A percentile compares a stretch with the other conserved stretches of the same genome.
Evolutionary conservation across 2,113 vertebrate genomes (phyloP).

Genomic region (Triplophysa dalaica): DNA sequence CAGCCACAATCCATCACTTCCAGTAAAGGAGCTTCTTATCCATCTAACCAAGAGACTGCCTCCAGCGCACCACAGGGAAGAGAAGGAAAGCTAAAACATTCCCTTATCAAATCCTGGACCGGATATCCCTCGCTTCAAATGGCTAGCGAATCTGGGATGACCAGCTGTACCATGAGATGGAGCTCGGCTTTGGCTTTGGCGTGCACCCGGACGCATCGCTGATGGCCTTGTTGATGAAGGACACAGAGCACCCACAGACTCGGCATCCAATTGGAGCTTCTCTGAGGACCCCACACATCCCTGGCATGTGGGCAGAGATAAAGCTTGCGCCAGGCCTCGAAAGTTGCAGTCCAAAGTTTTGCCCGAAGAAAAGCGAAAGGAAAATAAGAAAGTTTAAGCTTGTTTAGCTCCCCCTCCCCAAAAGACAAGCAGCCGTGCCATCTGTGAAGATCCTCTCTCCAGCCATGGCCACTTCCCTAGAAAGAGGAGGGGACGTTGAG

Average conservation of each 20-base stretch:
- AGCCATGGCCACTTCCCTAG: constrained; percentile 74
- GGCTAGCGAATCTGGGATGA: constrained; percentile 45
- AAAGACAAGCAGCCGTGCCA: constrained; percentile 79
- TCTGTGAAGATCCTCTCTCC: constrained; percentile 74
- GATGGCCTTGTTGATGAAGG: constrained; percentile 70
- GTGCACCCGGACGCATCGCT: constrained; percentile 57
- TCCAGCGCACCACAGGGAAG: constrained; percentile 38
- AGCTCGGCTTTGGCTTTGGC: constrained; percentile 47
- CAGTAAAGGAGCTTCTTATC: constrained; percentile 56
- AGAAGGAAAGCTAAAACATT: constrained; percentile 38
- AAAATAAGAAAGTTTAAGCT: constrained; percentile 76
- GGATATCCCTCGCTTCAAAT: constrained; percentile 45
- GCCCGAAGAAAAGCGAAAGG: constrained; percentile 68
- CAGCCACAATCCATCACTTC: constrained; percentile 59
- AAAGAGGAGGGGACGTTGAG: constrained; percentile 58
- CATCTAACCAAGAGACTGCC: constrained; percentile 55
- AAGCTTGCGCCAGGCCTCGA: constrained; percentile 70
- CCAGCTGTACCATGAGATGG: constrained; percentile 44
- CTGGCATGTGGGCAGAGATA: constrained; percentile 69
- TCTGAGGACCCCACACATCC: constrained; percentile 57
- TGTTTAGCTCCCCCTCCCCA: constrained; percentile 73
- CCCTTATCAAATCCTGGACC: constrained; percentile 54
- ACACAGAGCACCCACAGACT: constrained; percentile 57
- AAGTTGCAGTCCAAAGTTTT: constrained; percentile 78
- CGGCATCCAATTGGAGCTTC: constrained; percentile 48